These are phyloP conservation scores for Tarsius wallacei DNA, from an alignment of 2,797 vertebrate genomes.

Conservation along the genomic window DNA sequence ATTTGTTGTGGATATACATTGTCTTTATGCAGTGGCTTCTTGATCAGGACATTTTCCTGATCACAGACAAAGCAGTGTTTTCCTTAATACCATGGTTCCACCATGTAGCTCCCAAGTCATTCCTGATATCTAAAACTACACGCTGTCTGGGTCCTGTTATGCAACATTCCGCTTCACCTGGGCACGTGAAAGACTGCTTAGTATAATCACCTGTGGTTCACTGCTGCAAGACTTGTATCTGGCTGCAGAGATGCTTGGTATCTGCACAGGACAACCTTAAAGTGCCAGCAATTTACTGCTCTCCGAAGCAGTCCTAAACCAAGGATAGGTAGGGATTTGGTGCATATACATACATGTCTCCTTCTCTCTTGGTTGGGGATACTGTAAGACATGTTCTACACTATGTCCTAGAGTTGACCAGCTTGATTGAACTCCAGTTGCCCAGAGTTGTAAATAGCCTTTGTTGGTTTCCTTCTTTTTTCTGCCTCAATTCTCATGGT, in stretches of 20 bases:
- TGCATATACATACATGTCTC: too few relatives aligned
- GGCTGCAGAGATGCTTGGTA: not conserved
- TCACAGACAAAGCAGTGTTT: too few relatives aligned
- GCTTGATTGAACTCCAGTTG: not conserved
- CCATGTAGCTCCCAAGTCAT: too few relatives aligned
- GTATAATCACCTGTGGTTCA: not conserved
- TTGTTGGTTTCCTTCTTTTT: not conserved
- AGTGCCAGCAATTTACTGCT: not conserved
- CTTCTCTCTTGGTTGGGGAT: not conserved
- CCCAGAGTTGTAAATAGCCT: not conserved
- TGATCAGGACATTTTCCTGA: too few relatives aligned
- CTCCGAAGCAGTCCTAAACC: not conserved
- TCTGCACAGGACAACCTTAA: not conserved
- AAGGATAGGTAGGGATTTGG: not conserved
- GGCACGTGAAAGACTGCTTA: not conserved
- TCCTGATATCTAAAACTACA: too few relatives aligned
- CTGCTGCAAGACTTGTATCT: not conserved
- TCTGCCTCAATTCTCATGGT: not conserved
- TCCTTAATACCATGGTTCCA: too few relatives aligned
- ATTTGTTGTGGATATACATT: too few relatives aligned
- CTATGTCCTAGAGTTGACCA: not conserved
- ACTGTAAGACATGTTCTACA: not conserved
- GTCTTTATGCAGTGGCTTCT: too few relatives aligned
- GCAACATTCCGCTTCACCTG: not conserved
- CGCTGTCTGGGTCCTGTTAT: too few relatives aligned